Conservation (phyloP, 2,113 vertebrate species). For the Ceuthmochares aereus region DNA sequence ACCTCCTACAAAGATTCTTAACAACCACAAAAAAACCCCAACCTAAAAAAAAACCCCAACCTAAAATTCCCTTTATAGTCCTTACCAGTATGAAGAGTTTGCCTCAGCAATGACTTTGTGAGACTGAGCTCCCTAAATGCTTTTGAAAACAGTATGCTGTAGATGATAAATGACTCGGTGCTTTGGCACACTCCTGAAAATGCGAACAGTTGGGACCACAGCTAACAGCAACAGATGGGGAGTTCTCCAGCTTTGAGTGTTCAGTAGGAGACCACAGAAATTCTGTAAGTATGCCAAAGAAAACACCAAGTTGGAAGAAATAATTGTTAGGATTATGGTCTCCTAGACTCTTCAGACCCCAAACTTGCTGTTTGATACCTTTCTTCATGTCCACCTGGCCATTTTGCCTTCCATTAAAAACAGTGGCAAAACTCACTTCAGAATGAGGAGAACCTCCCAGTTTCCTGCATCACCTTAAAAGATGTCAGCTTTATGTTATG, state of each 20-base stretch:
- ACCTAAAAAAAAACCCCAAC: not conserved
- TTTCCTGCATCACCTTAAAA: not conserved
- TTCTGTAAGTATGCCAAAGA: constrained; percentile 5
- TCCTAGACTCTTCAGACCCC: not conserved
- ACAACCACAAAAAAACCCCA: not conserved
- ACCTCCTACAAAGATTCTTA: not conserved
- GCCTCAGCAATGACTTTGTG: not conserved
- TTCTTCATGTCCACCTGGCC: not conserved
- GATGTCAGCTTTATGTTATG: rapidly evolving
- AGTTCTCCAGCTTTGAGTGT: constrained; percentile 34
- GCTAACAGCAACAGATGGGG: constrained; percentile 54
- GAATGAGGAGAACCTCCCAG: not conserved
- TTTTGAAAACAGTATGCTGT: constrained; percentile 2
- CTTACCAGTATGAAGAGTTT: not conserved
- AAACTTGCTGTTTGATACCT: not conserved
- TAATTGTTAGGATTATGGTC: not conserved
- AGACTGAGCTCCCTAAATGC: not conserved
- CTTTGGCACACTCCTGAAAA: constrained; percentile 30
- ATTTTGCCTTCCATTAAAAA: not conserved
- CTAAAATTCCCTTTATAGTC: not conserved
- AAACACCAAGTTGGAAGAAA: not conserved
- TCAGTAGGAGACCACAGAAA: constrained; percentile 21
- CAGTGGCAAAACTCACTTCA: not conserved
- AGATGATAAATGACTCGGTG: constrained; percentile 29
- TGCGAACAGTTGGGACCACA: constrained; percentile 49